phyloP scores from a whole-genome alignment of 2,797 vertebrate genomes.

The Sebastes baramenuke region DNA sequence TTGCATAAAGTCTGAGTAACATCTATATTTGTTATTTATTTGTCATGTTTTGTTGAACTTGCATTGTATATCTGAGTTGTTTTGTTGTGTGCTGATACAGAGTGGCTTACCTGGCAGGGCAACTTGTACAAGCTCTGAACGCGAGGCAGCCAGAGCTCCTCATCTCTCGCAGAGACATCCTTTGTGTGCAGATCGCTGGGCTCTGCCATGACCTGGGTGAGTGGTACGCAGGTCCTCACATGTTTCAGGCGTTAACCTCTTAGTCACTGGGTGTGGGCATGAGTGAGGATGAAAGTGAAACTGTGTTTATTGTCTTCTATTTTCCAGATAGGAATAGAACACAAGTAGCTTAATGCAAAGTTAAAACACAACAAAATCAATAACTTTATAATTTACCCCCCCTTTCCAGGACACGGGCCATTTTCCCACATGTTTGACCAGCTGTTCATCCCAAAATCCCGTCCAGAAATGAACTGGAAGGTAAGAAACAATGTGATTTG shows the following conservation, averaged over 20 bases:
- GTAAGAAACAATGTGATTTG: slow-evolving; percentile 69
- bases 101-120: slow-evolving; percentile 90
- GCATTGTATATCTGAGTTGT: background rate
- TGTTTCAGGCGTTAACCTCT: background rate
- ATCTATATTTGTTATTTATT: background rate
- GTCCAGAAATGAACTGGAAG: slow-evolving; percentile 85
- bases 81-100: slow-evolving; percentile 68
- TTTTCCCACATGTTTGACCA: slow-evolving; percentile 97
- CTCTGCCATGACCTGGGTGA: slow-evolving; percentile 97
- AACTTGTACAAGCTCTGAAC: slow-evolving; percentile 84
- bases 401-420: slow-evolving; percentile 91
- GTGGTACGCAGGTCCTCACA: background rate
- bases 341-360: background rate
- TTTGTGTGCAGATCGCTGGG: slow-evolving; percentile 96
- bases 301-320: background rate
- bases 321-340: background rate
- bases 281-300: background rate
- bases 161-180: slow-evolving; percentile 87
- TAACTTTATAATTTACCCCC: slow-evolving; percentile 14
- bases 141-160: slow-evolving; percentile 89
- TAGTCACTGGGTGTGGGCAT: background rate
- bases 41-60: background rate
- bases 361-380: background rate
- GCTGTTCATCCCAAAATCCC: slow-evolving; percentile 89
- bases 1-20: background rate